Percentiles rank a stretch among this genome's conserved stretches.
phyloP scores from a whole-genome alignment of 1,140 invertebrate species.

The Drosophila sp. region DNA sequence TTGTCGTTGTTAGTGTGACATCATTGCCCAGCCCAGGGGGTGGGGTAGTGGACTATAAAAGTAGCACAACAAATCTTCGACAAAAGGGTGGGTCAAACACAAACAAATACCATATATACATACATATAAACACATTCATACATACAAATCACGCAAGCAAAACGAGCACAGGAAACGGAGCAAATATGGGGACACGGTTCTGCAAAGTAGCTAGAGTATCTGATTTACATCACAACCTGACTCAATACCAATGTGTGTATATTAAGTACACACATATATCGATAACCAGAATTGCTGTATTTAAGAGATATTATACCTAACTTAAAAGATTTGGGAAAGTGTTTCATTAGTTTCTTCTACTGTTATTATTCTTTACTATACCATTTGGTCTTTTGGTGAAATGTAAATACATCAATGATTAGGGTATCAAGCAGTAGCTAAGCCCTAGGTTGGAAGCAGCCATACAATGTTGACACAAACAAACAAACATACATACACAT shows the following conservation, averaged over 20 bases:
- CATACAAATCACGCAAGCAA: slow-evolving; percentile 44
- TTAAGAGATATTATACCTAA: no score
- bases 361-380: background rate
- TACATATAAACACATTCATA: slow-evolving; percentile 31
- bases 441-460: slow-evolving; percentile 50
- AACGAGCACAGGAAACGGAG: slow-evolving; percentile 47
- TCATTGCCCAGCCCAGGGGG: slow-evolving; percentile 38
- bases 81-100: slow-evolving; percentile 43
- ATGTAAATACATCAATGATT: background rate
- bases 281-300: no score
- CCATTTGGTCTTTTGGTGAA: background rate
- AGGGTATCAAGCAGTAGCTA: slow-evolving; percentile 16
- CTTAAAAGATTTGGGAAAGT: no score
- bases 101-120: slow-evolving; percentile 29
- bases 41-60: background rate
- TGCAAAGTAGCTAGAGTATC: background rate
- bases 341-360: no score
- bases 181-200: background rate
- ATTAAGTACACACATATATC: no score
- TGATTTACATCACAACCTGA: no score
- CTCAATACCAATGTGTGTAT: no score
- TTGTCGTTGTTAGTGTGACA: slow-evolving; percentile 42
- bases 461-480: slow-evolving; percentile 50
- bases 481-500: slow-evolving; percentile 27
- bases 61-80: slow-evolving; percentile 28